Base-by-base conservation (phyloP, 2,797 vertebrate species). In the Leptodactylus fallax region DNA sequence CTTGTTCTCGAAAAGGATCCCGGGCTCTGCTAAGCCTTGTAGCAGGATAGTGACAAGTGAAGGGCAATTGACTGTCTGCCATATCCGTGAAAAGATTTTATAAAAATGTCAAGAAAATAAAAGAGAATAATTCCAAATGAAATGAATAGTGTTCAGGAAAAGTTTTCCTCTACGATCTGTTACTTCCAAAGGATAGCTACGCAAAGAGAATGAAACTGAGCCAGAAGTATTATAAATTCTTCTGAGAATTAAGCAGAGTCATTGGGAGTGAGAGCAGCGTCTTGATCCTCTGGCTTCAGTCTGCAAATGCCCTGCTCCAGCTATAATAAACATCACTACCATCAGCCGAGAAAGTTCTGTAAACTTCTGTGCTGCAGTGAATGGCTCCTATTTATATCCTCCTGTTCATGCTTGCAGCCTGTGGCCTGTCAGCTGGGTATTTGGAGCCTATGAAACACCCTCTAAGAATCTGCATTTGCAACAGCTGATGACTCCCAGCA, bases 1-100 rank as follows among this genome's bases (percentile, higher is more conserved):
- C 91, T 86, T 97, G 95, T 67, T 98, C 97, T 90, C 97, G 91
- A 93, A 99, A 99, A 16, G 98, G 97, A 92, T 99, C 98, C 79
- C 97, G 93, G 53, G 95, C 88, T 87, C 95, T 94, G 91, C 97
- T 93, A 92, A 97, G 96, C 55, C 98, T 94, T 93, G 78, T 96
- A n/a, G 96, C 94, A n/a, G 95, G 94, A 21, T 94, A 95, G 63
- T 95, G 94, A 92, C 95, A 96, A 74, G 95, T 92, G 89, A 96
- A 96, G 61, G 95, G 95, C 84, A 95, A 83, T 90, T 96, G 95
- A 88, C 95, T 94, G 0, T 96, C 95, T 14, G 94, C 95, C 95
- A 95, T 96, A 51, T 56, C 14, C 27, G 45, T 27, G 53, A 7
- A 86, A 80, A 51, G 71, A 65, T 16, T 36, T 36, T 25, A 19